Evolutionary conservation across 2,113 vertebrate species (phyloP).

Genomic region (Holacanthus passer): DNA sequence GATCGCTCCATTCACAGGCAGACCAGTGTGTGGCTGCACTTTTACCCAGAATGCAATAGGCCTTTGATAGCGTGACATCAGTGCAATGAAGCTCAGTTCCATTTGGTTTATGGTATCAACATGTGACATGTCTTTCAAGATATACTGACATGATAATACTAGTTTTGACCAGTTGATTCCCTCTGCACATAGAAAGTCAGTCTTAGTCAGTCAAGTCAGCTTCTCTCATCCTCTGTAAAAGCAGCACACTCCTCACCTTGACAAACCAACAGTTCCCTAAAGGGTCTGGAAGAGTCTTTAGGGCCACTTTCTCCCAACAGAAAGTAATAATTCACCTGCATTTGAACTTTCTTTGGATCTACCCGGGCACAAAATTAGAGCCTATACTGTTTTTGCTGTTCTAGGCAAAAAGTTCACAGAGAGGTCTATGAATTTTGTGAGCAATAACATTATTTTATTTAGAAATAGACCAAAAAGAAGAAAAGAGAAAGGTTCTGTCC

Average conservation of each 20-base stretch:
- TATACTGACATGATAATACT: too few species aligned
- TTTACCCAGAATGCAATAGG: neutral
- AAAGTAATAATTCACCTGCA: neutral
- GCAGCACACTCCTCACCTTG: neutral
- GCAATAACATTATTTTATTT: neutral
- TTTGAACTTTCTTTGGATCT: neutral
- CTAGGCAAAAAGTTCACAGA: neutral
- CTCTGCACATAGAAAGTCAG: neutral
- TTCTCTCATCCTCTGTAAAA: constrained; percentile 14
- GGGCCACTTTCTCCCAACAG: neutral
- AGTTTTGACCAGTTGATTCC: neutral
- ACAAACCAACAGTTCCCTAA: neutral
- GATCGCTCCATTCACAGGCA: neutral
- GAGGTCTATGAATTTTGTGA: neutral
- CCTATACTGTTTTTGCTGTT: neutral
- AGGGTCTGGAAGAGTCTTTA: neutral
- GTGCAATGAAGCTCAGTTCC: neutral
- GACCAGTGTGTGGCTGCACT: neutral
- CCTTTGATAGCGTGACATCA: too few species aligned
- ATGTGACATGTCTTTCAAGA: too few species aligned
- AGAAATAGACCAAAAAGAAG: neutral
- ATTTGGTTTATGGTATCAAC: neutral
- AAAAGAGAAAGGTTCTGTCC: neutral
- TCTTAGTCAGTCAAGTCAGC: constrained; percentile 24
- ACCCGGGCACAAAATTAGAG: neutral